Conservation (phyloP, 2,113 vertebrate species). For the Aspiorhynchus laticeps region DNA sequence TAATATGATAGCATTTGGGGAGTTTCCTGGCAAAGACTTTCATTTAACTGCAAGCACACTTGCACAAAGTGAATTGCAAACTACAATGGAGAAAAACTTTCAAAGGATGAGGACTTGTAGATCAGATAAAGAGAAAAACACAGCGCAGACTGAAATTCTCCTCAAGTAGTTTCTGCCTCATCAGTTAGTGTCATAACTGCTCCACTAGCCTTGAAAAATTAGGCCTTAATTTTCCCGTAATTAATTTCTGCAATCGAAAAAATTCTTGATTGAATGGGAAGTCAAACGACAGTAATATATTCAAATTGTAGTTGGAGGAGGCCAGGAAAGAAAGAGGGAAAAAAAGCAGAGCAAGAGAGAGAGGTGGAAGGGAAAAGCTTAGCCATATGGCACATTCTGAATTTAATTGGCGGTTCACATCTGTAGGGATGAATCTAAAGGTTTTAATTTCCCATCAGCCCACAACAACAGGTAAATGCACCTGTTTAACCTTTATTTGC, state of each 20-base stretch:
- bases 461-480: slow-evolving; percentile 24
- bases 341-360: slow-evolving; percentile 9
- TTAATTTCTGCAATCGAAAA: slow-evolving; percentile 60
- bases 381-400: slow-evolving; percentile 20
- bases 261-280: slow-evolving; percentile 36
- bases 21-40: slow-evolving; percentile 34
- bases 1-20: slow-evolving; percentile 35
- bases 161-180: slow-evolving; percentile 52
- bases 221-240: slow-evolving; percentile 52
- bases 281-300: slow-evolving; percentile 64
- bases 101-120: neutral
- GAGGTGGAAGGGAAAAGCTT: neutral
- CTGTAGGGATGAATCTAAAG: slow-evolving; percentile 44
- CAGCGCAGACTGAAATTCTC: slow-evolving; percentile 22
- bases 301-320: slow-evolving; percentile 44
- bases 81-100: slow-evolving; percentile 17
- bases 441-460: slow-evolving; percentile 28
- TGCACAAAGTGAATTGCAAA: neutral
- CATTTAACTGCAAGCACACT: neutral
- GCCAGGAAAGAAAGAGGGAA: neutral
- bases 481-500: slow-evolving; percentile 43
- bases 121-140: neutral
- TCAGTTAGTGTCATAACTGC: slow-evolving; percentile 45
- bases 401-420: slow-evolving; percentile 39
- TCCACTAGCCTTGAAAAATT: slow-evolving; percentile 56